A percentile compares a stretch with the other conserved stretches of the same genome.
Evolutionary conservation across 2,113 vertebrate genomes (phyloP).

Genomic region (Cochlearius cochlearius): DNA sequence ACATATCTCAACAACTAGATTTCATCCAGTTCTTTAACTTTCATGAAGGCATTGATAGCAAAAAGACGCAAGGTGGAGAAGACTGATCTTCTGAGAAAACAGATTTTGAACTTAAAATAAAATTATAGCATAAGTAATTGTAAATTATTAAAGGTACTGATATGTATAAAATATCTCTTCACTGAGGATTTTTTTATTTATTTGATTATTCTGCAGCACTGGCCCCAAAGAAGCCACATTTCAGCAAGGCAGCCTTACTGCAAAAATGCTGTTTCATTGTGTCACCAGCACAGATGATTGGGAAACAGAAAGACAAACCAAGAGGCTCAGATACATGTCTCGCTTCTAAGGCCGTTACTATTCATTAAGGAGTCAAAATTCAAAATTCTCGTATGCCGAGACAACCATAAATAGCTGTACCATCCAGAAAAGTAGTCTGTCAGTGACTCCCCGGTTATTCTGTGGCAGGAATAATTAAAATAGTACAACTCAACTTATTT

Average conservation of each 20-base stretch:
- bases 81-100: not conserved
- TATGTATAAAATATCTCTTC: not conserved
- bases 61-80: not conserved
- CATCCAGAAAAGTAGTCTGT: not conserved
- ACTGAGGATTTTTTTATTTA: not conserved
- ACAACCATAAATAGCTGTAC: not conserved
- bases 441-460: not conserved
- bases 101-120: not conserved
- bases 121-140: not conserved
- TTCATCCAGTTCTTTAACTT: not conserved
- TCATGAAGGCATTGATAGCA: not conserved
- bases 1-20: not conserved
- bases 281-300: accelerated
- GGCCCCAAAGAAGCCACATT: not conserved
- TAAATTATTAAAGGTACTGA: not conserved
- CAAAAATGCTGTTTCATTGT: not conserved
- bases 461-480: not conserved
- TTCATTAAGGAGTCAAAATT: not conserved
- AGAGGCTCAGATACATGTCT: not conserved
- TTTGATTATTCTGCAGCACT: not conserved
- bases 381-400: not conserved
- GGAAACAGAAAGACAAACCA: not conserved
- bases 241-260: not conserved
- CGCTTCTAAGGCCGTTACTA: not conserved
- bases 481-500: not conserved